Evolutionary conservation across 1,140 invertebrate species (phyloP), one percentile per base, ranked within the genome.

Genomic region (Agraylea sexmaculata): DNA sequence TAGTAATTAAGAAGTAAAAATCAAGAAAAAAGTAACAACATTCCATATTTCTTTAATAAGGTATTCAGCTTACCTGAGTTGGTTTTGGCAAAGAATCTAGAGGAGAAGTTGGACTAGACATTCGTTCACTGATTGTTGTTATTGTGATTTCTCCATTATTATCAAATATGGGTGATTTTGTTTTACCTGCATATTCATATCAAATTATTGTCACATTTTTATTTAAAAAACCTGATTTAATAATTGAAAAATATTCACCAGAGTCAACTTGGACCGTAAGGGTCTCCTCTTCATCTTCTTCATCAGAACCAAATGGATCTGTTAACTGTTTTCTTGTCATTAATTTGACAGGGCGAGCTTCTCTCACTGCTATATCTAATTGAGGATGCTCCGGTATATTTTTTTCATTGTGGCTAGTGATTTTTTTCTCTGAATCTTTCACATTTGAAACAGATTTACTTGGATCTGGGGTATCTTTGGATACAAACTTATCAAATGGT

Each of bases 281-380:
- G n/a, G 38, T 28, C 12, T 47, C 46, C 48, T 68, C 56, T 10
- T 86, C 81, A 36, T 88, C 85, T 51, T 92, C 87, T 20, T 89
- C 86, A 56, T 91, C 86, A 32, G 85, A 89, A 31, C 86, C 88
- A 65, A 92, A 90, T 2, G 88, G 87, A 70, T 92, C 88, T 11
- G 79, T 80, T 39, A 87, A 69, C 63, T 91, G 84, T 39, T 86
- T 78, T 44, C 84, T 71, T 2, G 86, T 88, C 86, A 90, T 89
- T 50, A 90, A 48, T 34, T 55, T 59, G 21, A 62, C 59, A 0
- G 62, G 64, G 4, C 60, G 54, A 0, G 50, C 46, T 7, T 49
- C 46, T 12, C 46, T 19, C 20, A 47, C 46, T 3, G 37, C 41
- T 10, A 45, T 18, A 13, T 19, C 36, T n/a, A 44, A 25, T 8